Base-by-base conservation (phyloP, 2,797 vertebrate genomes). In the Characodon lateralis region DNA sequence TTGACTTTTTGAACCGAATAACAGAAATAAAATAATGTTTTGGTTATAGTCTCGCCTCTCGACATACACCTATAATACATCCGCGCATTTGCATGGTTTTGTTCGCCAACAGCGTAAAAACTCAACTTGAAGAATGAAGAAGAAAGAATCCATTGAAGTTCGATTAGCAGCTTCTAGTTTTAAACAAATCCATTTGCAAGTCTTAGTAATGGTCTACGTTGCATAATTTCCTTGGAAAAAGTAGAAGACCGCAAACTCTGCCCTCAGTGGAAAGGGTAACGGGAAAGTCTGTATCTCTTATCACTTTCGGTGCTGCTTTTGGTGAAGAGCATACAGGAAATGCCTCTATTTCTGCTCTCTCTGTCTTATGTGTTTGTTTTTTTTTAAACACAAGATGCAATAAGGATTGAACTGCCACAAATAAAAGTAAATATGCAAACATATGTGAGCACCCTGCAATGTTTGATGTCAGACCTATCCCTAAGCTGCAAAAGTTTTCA, bases 201-300 rank as follows among this genome's bases (percentile, higher is more conserved):
- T 9, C 8, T 9, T 0, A n/a, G 20, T 35, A 14, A 22, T 13
- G 1, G 6, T 5, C 0, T 43, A n/a, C 31, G 18, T 0, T 31
- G 66, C 20, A 1, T 51, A 0, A 48, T 74, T 80, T 66, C 61
- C 0, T 7, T 4, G 12, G 7, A 26, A 61, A 18, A 55, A 22
- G 1, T 0, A 16, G 0, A 1, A n/a, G 58, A 16, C 80, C 78
- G 24, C 69, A 75, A 0, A 22, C 6, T 2, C 1, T 51, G 4
- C 8, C 26, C 7, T 72, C 35, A 0, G 0, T 58, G 41, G 39
- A 0, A 31, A 48, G 31, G 31, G 22, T 0, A 58, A 46, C 5
- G 0, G 7, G 0, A 58, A 6, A 2, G 0, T 5, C 46, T 12
- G 0, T 14, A 8, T 0, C 0, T 6, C 5, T 7, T 22, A 24